Conservation (phyloP, 1,140 invertebrate species). For the Asobara japonica region DNA sequence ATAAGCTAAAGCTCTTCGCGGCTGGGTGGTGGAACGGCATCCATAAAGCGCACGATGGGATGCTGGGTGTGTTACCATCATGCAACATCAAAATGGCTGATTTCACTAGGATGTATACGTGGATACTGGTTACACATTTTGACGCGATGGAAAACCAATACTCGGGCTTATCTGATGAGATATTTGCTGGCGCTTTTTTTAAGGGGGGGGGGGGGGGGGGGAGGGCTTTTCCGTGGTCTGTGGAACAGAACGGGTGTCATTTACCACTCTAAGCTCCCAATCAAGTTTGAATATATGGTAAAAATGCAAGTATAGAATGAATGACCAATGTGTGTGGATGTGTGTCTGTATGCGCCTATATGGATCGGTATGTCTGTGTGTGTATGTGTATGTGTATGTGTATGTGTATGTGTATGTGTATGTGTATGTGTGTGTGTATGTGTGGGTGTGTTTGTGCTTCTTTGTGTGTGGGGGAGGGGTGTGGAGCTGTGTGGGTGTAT, state of each 20-base stretch:
- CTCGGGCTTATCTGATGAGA: background rate
- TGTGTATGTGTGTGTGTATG: no score
- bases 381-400: no score
- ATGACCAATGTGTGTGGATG: no score
- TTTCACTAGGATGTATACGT: background rate
- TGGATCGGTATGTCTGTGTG: no score
- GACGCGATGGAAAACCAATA: slow-evolving; percentile 8
- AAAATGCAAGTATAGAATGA: no score
- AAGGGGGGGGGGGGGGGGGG: no score
- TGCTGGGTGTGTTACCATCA: slow-evolving; percentile 44
- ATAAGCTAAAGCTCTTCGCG: slow-evolving; percentile 62
- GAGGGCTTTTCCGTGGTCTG: no score
- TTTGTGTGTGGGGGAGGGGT: no score
- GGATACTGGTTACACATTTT: background rate
- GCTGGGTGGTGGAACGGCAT: slow-evolving; percentile 57
- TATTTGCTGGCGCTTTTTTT: background rate
- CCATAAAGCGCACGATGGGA: slow-evolving; percentile 54
- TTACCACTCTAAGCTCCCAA: background rate
- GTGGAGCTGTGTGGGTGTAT: no score
- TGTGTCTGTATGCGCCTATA: no score
- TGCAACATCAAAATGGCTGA: slow-evolving; percentile 56
- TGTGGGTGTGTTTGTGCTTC: no score
- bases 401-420: no score
- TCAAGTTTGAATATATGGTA: background rate
- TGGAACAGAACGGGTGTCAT: background rate